A percentile compares a stretch with the other conserved stretches of the same genome.
phyloP scores from a whole-genome alignment of 2,888 invertebrate species.

The Cremastinae sp. region DNA sequence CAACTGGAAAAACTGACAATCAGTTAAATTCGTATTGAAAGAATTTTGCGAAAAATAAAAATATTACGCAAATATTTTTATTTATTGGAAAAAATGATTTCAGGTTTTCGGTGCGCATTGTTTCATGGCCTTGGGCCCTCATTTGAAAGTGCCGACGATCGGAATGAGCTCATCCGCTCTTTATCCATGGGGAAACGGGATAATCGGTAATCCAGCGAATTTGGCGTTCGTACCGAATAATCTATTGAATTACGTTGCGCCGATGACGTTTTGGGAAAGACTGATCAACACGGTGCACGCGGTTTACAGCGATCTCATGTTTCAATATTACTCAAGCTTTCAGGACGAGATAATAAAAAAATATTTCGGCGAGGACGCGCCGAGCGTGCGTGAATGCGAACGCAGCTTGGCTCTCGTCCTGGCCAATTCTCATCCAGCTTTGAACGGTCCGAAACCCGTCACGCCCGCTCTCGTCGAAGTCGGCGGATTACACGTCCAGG shows the following conservation, averaged over 20 bases:
- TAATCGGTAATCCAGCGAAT: conserved; percentile 65
- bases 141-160: conserved; percentile 66
- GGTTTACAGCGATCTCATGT: conserved; percentile 41
- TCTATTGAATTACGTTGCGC: conserved; percentile 5
- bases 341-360: conserved; percentile 65
- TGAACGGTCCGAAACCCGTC: conserved; percentile 80
- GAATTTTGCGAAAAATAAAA: not conserved
- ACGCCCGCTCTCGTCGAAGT: conserved; percentile 81
- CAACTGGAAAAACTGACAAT: too few relatives aligned
- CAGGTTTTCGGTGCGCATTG: conserved; percentile 66
- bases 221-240: conserved; percentile 63
- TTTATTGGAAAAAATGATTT: too few relatives aligned
- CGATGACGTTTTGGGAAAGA: conserved; percentile 66
- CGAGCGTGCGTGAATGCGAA: conserved; percentile 78
- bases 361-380: conserved; percentile 70
- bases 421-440: conserved; percentile 80
- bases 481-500: conserved; percentile 81
- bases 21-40: too few relatives aligned
- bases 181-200: conserved; percentile 60
- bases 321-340: conserved; percentile 48
- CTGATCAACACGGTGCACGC: conserved; percentile 60
- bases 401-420: conserved; percentile 80
- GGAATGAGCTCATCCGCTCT: conserved; percentile 52
- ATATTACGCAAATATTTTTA: not conserved
- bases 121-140: conserved; percentile 67